phyloP scores from a whole-genome alignment of 2,797 vertebrate species.

The Microtus californicus region DNA sequence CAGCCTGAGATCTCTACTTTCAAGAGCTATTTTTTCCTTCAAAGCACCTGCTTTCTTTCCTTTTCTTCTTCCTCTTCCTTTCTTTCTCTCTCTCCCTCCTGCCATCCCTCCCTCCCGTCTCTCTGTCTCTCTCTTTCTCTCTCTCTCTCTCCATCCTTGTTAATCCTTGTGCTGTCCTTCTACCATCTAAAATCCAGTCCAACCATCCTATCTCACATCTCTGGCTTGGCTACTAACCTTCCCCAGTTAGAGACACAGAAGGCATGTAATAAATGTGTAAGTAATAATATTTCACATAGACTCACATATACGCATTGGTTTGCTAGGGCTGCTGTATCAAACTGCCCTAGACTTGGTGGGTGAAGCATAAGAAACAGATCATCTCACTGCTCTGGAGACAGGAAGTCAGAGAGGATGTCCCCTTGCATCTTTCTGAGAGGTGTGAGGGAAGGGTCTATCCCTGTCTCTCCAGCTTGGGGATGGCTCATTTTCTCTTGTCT shows the following conservation, averaged over 20 bases:
- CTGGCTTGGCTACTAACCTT: not conserved
- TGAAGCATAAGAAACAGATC: not conserved
- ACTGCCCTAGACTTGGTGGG: not conserved
- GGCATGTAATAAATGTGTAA: not conserved
- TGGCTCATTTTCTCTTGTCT: not conserved
- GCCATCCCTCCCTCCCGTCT: not conserved
- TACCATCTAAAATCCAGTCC: conserved; percentile 9
- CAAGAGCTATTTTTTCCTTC: not conserved
- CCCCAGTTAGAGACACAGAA: not conserved
- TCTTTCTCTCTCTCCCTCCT: not conserved
- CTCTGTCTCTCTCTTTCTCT: too few relatives aligned
- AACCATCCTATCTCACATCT: not conserved
- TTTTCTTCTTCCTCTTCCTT: not conserved
- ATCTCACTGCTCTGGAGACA: not conserved
- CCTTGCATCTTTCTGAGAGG: not conserved
- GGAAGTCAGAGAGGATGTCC: not conserved
- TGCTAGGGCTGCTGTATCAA: not conserved
- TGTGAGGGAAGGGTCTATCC: not conserved
- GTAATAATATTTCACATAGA: not conserved
- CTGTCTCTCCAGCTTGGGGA: not conserved
- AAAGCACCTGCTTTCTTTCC: not conserved
- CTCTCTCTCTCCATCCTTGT: not conserved
- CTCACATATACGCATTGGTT: not conserved
- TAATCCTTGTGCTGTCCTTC: not conserved
- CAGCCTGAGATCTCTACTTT: conserved; percentile 49